A percentile compares a stretch with the other conserved stretches of the same genome.
Conservation (phyloP, 53 echinoderm and acorn worm species). For the Paracentrotus lividus region DNA sequence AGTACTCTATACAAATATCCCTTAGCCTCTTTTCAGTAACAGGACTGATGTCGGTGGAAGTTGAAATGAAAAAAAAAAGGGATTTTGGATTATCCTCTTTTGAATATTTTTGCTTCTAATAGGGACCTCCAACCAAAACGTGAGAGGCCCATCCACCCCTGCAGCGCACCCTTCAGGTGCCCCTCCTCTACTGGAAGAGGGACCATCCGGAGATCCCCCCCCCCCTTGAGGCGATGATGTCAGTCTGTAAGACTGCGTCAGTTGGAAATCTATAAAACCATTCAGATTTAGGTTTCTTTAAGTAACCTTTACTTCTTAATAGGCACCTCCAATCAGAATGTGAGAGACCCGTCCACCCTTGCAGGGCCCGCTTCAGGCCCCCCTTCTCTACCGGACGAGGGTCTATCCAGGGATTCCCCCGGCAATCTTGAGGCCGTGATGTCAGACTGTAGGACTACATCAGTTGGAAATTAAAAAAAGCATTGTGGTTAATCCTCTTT, state of each 20-base stretch:
- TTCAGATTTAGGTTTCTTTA: too few species aligned
- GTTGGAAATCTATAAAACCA: too few species aligned
- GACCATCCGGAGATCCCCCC: slow-evolving; percentile 38
- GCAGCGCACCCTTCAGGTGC: neutral
- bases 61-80: too few species aligned
- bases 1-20: too few species aligned
- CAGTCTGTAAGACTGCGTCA: slow-evolving; percentile 88
- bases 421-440: slow-evolving; percentile 84
- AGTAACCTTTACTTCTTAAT: too few species aligned
- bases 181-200: neutral
- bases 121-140: slow-evolving; percentile 33
- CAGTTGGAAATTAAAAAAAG: too few species aligned
- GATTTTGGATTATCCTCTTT: too few species aligned
- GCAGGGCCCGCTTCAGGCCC: neutral
- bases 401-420: slow-evolving; percentile 45
- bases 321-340: slow-evolving; percentile 37
- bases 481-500: too few species aligned
- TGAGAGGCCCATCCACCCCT: neutral
- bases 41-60: too few species aligned
- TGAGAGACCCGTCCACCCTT: neutral
- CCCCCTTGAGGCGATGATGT: slow-evolving; percentile 79
- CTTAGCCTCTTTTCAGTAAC: too few species aligned
- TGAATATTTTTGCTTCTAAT: too few species aligned
- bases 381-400: neutral
- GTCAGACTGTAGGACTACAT: slow-evolving; percentile 83